Evolutionary conservation across 1,140 invertebrate species (phyloP).

Genomic region (Eciton burchellii): DNA sequence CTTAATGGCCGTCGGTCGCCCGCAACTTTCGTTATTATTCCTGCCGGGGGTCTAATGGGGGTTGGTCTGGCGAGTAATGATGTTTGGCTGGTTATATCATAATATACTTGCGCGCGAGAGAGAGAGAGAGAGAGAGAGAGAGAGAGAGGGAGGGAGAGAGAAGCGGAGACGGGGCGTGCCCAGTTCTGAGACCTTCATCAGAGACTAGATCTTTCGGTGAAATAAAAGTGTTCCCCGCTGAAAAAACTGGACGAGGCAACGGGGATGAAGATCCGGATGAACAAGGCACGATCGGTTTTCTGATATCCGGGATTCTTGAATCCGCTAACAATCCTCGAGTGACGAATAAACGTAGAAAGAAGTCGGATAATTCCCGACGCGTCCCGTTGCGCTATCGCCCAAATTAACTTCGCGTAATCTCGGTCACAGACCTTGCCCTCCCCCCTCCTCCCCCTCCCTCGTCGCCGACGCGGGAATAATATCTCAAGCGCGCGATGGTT

Average conservation of each 20-base stretch:
- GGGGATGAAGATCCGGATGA: not conserved
- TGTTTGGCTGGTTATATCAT: slow-evolving; percentile 22
- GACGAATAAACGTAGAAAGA: not conserved
- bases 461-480: not conserved
- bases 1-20: slow-evolving; percentile 54
- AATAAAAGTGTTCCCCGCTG: not conserved
- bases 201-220: too few relatives aligned
- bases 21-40: slow-evolving; percentile 40
- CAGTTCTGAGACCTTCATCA: too few relatives aligned
- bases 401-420: slow-evolving; percentile 16
- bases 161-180: not conserved
- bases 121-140: too few relatives aligned
- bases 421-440: too few relatives aligned
- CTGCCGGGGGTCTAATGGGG: slow-evolving; percentile 10
- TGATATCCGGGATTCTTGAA: not conserved
- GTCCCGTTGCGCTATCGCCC: not conserved
- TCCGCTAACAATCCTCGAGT: too few relatives aligned
- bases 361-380: not conserved
- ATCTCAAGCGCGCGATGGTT: slow-evolving; percentile 35
- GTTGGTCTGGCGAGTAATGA: slow-evolving; percentile 11
- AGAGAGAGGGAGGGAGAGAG: too few relatives aligned
- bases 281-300: not conserved
- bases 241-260: not conserved
- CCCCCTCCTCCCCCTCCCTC: too few relatives aligned
- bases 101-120: slow-evolving; percentile 29